Evolutionary conservation across 1,140 invertebrate genomes (phyloP).

Genomic region (Ganaspis sp.): DNA sequence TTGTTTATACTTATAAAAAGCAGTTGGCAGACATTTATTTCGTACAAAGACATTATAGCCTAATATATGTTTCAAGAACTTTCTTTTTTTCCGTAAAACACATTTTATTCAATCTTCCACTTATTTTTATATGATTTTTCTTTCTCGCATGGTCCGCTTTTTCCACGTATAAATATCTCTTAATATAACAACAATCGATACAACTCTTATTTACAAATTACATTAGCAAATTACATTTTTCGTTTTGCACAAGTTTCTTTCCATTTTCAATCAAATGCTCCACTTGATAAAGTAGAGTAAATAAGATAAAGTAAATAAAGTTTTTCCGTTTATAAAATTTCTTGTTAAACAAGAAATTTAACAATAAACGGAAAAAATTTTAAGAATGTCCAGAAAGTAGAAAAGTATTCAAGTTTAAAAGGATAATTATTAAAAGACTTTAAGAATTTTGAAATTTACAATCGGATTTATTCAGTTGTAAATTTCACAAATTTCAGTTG

Average conservation of each 20-base stretch:
- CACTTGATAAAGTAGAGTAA: too few species aligned
- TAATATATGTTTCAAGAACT: neutral
- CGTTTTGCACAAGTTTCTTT: neutral
- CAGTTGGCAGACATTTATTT: neutral
- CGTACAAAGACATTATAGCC: neutral
- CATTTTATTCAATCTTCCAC: neutral
- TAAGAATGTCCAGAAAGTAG: too few species aligned
- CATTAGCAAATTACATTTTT: neutral
- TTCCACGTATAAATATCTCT: slow-evolving; percentile 11
- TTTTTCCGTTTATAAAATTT: too few species aligned
- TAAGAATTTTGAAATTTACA: too few species aligned
- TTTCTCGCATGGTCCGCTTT: neutral
- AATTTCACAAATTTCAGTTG: too few species aligned
- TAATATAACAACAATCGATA: slow-evolving; percentile 11
- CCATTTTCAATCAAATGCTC: neutral
- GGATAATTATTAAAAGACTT: too few species aligned
- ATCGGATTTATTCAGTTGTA: too few species aligned
- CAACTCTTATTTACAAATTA: slow-evolving; percentile 28
- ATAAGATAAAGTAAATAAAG: too few species aligned
- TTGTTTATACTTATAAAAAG: neutral
- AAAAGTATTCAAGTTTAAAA: too few species aligned
- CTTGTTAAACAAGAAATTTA: too few species aligned
- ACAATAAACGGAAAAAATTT: too few species aligned
- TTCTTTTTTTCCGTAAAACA: too few species aligned
- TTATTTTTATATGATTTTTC: neutral